Base-by-base conservation (phyloP, 2,797 vertebrate genomes). In the Oryzias sinensis region DNA sequence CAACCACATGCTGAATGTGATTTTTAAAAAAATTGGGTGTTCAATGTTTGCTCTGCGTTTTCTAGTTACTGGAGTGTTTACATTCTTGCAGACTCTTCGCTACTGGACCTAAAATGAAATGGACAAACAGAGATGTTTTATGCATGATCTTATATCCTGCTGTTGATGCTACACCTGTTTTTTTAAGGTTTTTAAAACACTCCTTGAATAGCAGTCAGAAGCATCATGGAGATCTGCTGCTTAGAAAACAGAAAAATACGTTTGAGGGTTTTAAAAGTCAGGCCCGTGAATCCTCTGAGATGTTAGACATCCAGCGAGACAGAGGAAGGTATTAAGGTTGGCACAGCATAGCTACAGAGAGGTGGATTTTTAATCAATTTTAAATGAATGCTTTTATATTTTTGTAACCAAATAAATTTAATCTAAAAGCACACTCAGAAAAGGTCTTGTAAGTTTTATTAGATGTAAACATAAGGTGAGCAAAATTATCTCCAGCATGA, bases 131-230 rank as follows among this genome's bases (percentile, higher is more conserved):
- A 58, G 59, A 48, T 82, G 72, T 84, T 85, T 84, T 75, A 85
- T 86, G 70, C 75, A 84, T 82, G 68, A 18, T 60, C 62, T 79
- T 70, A 77, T 81, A 67, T 82, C 72, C 68, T 57, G 59, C 42
- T 5, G n/a, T 64, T 5, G 51, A 63, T 57, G 51, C 55, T 61
- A 49, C 59, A 57, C 68, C 72, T 42, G 59, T 64, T 78, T 70
- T 68, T 63, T 68, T 60, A 53, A 67, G 74, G 72, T 57, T 69
- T 64, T n/a, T 43, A 69, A 82, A 65, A 67, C 61, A 72, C 43
- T 27, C 45, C 59, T 44, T 59, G 25, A 27, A 27, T 27, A 4
- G 25, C 63, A 59, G 60, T 50, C 44, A 45, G 3, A 25, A 68
- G 29, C 49, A 2, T 55, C 49, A 33, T 54, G 7, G 14, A 37